Evolutionary conservation across 2,797 vertebrate species (phyloP).

Genomic region (Sebastes vulpes): DNA sequence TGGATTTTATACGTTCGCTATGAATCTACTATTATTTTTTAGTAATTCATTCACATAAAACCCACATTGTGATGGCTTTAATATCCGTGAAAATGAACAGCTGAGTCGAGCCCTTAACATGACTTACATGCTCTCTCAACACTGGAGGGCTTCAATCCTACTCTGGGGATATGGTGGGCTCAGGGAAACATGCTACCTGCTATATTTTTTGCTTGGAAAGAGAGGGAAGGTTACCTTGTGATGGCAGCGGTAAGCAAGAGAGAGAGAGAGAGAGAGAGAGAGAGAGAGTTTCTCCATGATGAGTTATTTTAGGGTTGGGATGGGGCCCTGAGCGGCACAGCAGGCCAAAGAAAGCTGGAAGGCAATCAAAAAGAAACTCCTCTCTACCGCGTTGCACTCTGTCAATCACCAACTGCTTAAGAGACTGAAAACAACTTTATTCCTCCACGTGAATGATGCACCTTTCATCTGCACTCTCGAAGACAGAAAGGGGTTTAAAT

Average conservation of each 20-base stretch:
- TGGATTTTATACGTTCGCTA: neutral
- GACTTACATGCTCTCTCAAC: constrained; percentile 35
- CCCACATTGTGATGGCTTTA: neutral
- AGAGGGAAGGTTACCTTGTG: constrained; percentile 28
- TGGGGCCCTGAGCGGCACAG: constrained; percentile 66
- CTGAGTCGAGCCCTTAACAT: constrained; percentile 14
- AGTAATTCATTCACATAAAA: neutral
- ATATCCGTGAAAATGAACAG: neutral
- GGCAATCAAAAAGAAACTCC: constrained; percentile 77
- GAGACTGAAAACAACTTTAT: constrained; percentile 78
- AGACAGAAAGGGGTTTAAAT: constrained; percentile 62
- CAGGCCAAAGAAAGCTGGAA: constrained; percentile 81
- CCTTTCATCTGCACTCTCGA: constrained; percentile 66
- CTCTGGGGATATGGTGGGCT: neutral
- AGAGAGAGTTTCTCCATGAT: constrained; percentile 61
- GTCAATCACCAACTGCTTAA: constrained; percentile 70
- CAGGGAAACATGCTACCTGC: constrained; percentile 24
- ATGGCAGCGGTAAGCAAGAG: constrained; percentile 31
- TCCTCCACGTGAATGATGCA: constrained; percentile 65
- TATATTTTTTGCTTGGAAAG: constrained; percentile 35
- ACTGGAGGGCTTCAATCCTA: constrained; percentile 39
- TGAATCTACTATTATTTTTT: neutral
- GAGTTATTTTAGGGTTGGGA: constrained; percentile 71
- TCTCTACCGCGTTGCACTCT: constrained; percentile 58
- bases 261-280: constrained; percentile 33